Evolutionary conservation across 2,113 vertebrate genomes (phyloP).

Genomic region (Alethe diademata): DNA sequence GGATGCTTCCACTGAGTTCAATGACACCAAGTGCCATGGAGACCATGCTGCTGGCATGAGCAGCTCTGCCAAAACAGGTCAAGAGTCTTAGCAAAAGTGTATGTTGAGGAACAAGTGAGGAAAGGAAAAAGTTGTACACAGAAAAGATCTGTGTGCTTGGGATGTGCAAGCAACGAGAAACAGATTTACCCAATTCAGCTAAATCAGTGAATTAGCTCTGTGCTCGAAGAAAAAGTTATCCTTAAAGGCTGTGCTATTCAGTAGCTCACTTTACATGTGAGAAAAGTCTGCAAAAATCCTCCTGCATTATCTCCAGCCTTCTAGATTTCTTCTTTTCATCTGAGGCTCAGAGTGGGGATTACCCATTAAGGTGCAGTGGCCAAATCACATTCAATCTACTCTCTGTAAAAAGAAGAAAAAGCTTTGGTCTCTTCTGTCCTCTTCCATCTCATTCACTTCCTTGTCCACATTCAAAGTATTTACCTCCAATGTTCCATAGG

Average conservation of each 20-base stretch:
- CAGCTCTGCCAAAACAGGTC: not conserved
- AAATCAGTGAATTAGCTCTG: conserved; percentile 15
- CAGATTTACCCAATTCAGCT: not conserved
- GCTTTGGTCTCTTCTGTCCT: not conserved
- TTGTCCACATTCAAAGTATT: not conserved
- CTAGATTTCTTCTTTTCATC: conserved; percentile 40
- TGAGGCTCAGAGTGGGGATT: conserved; percentile 32
- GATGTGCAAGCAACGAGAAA: not conserved
- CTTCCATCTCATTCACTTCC: not conserved
- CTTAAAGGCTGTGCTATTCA: conserved; percentile 8
- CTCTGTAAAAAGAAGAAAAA: not conserved
- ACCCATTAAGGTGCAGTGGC: conserved; percentile 17
- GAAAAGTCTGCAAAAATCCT: conserved; percentile 47
- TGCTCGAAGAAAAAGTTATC: conserved; percentile 16
- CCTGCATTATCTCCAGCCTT: conserved; percentile 27
- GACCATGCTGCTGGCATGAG: not conserved
- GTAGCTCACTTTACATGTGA: conserved; percentile 21
- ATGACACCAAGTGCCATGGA: not conserved
- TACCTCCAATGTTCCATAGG: not conserved
- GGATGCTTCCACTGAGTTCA: not conserved
- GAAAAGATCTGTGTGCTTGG: not conserved
- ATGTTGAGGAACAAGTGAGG: not conserved
- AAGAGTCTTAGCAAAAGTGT: not conserved
- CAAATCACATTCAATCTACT: conserved; percentile 17
- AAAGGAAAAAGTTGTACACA: not conserved